Conservation (phyloP, 1,140 invertebrate genomes). For the Helicoverpa zea region DNA sequence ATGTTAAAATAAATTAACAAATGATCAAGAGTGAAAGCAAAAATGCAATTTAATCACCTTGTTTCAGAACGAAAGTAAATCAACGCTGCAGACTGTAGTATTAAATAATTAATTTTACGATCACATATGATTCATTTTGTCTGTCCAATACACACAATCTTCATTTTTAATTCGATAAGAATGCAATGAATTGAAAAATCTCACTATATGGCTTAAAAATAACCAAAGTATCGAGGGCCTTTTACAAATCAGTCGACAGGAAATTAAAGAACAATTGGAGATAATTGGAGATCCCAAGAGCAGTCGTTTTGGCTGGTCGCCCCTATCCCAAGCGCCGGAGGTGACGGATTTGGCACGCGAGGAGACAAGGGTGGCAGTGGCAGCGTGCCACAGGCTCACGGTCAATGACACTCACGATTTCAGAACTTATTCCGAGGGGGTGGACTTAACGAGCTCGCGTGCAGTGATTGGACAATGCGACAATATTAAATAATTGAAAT, state of each 20-base stretch:
- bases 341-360: conserved; percentile 36
- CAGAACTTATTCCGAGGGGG: conserved; percentile 24
- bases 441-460: neutral
- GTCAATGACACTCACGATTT: conserved; percentile 50
- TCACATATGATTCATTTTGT: too few relatives aligned
- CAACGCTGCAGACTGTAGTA: neutral
- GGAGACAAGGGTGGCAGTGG: conserved; percentile 42
- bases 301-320: conserved; percentile 20
- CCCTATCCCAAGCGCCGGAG: conserved; percentile 11
- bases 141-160: too few relatives aligned
- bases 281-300: conserved; percentile 10
- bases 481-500: neutral
- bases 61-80: conserved; percentile 34
- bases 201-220: neutral
- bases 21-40: conserved; percentile 35
- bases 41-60: conserved; percentile 20
- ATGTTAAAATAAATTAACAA: conserved; percentile 41
- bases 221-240: too few relatives aligned
- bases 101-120: neutral
- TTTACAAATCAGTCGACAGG: too few relatives aligned
- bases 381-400: conserved; percentile 41
- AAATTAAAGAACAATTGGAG: neutral
- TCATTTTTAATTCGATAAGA: too few relatives aligned
- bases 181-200: too few relatives aligned
- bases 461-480: neutral